Conservation (phyloP, 2,113 vertebrate genomes). For the Megaceryle torquata region DNA sequence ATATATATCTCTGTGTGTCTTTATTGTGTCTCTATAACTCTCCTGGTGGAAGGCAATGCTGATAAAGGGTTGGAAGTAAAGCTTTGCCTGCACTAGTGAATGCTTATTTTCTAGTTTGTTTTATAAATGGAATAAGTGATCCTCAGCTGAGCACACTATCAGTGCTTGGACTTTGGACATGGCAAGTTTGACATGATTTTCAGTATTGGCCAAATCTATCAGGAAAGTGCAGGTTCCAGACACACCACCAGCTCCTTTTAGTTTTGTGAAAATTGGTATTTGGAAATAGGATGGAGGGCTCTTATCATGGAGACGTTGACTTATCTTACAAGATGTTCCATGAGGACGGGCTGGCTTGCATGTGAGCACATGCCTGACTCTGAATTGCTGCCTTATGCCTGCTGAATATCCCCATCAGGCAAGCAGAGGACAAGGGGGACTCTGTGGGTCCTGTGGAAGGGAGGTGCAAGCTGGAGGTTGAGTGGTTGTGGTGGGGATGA, state of each 20-base stretch:
- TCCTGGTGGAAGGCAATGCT: not conserved
- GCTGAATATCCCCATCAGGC: not conserved
- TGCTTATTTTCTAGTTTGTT: not conserved
- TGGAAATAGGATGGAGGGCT: not conserved
- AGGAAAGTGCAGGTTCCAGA: not conserved
- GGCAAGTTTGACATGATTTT: not conserved
- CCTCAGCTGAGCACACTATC: not conserved
- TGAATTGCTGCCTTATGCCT: not conserved
- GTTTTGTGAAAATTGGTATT: not conserved
- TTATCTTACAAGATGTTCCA: not conserved
- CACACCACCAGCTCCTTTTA: not conserved
- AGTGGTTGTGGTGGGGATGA: not conserved
- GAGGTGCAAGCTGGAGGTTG: accelerated
- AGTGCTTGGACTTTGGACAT: not conserved
- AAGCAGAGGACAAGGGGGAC: not conserved
- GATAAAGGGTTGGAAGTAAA: not conserved
- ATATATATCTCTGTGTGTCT: not conserved
- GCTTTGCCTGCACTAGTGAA: not conserved
- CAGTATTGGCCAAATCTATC: not conserved
- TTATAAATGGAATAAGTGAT: not conserved
- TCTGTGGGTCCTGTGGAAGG: accelerated
- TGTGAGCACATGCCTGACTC: not conserved
- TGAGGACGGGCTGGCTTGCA: not conserved
- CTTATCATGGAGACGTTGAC: not conserved
- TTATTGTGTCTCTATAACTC: not conserved